A percentile compares a stretch with the other conserved stretches of the same genome.
Evolutionary conservation across 2,113 vertebrate species (phyloP).

Genomic region (Spizaetus ornatus): DNA sequence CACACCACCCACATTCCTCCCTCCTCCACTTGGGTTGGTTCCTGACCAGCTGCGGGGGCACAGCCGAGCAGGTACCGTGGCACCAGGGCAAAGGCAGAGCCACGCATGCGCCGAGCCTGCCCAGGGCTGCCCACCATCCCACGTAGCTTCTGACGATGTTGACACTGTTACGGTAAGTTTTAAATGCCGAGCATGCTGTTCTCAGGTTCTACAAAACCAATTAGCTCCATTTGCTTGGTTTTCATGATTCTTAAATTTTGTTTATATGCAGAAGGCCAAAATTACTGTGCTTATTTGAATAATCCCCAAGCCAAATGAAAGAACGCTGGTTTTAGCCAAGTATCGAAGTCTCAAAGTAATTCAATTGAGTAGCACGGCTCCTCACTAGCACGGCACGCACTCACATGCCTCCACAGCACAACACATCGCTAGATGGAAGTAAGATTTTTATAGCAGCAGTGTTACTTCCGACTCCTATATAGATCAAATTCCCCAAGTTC

Average conservation of each 20-base stretch:
- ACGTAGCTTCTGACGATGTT: background rate
- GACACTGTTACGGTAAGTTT: background rate
- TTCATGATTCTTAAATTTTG: background rate
- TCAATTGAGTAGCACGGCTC: background rate
- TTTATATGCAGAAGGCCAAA: background rate
- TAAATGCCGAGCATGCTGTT: background rate
- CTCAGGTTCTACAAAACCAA: background rate
- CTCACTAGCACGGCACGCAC: background rate
- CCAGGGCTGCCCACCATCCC: background rate
- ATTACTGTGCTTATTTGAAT: background rate
- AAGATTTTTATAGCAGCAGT: background rate
- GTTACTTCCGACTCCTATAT: background rate
- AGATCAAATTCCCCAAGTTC: background rate
- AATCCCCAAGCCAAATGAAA: background rate
- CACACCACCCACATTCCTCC: conserved; percentile 9
- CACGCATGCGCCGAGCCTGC: accelerated
- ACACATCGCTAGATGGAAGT: background rate
- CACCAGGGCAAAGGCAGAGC: background rate
- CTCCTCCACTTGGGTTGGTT: background rate
- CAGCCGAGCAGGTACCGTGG: background rate
- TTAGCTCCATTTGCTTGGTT: background rate
- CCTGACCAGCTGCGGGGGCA: background rate
- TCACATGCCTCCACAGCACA: background rate
- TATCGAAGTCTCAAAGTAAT: background rate
- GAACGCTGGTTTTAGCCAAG: background rate